Conservation (phyloP, 1,140 invertebrate genomes). For the Homarus americanus region DNA sequence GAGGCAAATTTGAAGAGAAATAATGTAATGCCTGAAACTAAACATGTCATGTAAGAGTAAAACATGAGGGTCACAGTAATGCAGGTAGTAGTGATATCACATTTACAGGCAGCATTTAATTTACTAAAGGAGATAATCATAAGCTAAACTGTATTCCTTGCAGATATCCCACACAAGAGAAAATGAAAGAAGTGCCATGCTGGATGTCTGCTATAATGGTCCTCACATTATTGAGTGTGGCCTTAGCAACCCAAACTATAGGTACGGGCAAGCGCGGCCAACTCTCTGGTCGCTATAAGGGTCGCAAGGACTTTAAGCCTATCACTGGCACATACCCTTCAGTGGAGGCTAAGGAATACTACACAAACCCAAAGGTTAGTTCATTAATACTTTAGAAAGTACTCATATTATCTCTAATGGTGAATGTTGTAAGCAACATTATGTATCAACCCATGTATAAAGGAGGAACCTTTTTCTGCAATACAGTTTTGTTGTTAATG, state of each 20-base stretch:
- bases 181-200: neutral
- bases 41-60: too few species aligned
- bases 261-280: constrained; percentile 48
- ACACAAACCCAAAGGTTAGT: constrained; percentile 72
- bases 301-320: constrained; percentile 65
- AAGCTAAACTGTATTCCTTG: neutral
- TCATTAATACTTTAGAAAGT: neutral
- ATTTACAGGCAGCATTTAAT: too few species aligned
- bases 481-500: too few species aligned
- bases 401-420: too few species aligned
- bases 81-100: too few species aligned
- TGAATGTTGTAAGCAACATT: too few species aligned
- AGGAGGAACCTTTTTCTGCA: too few species aligned
- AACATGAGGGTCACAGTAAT: too few species aligned
- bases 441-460: too few species aligned
- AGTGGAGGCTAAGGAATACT: constrained; percentile 71
- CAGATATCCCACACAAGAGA: neutral
- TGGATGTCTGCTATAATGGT: constrained; percentile 13
- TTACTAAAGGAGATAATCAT: too few species aligned
- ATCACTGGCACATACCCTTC: constrained; percentile 72
- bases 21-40: too few species aligned
- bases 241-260: constrained; percentile 40
- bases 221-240: constrained; percentile 20
- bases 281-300: constrained; percentile 59
- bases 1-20: too few species aligned